Conservation (phyloP, 1,140 invertebrate species). For the Agraylea sexmaculata region DNA sequence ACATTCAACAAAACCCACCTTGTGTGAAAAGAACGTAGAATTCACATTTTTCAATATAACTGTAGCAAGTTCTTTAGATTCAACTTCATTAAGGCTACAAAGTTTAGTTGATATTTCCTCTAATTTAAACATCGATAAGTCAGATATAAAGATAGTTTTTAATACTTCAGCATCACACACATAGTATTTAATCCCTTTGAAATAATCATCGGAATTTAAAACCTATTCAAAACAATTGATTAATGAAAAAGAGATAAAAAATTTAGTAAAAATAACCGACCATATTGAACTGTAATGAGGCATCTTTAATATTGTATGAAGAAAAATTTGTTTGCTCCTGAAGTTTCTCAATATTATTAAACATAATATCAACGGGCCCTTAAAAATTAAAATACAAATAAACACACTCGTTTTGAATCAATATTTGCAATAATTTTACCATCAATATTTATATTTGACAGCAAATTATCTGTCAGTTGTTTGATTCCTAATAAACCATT, state of each 20-base stretch:
- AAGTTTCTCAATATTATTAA: no score
- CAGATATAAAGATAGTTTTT: conserved; percentile 13
- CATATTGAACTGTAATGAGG: no score
- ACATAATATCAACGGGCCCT: no score
- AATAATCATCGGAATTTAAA: background rate
- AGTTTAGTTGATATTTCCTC: conserved; percentile 31
- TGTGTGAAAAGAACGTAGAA: conserved; percentile 37
- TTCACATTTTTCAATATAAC: conserved; percentile 40
- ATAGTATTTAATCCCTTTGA: background rate
- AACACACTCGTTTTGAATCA: no score
- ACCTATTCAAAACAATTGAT: conserved; percentile 6
- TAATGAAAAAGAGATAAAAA: no score
- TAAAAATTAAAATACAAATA: no score
- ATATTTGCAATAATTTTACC: no score
- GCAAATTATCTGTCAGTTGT: conserved; percentile 25
- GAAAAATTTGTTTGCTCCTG: background rate
- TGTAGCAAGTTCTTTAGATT: conserved; percentile 32
- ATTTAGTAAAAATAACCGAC: no score
- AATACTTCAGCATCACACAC: conserved; percentile 28
- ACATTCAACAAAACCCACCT: conserved; percentile 27
- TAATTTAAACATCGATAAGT: conserved; percentile 14
- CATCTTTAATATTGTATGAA: background rate
- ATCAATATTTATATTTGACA: conserved; percentile 21
- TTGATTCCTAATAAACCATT: conserved; percentile 23
- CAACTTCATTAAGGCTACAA: conserved; percentile 33